A percentile compares a stretch with the other conserved stretches of the same genome.
Conservation (phyloP, 2,797 vertebrate genomes). For the Tachyglossus aculeatus region DNA sequence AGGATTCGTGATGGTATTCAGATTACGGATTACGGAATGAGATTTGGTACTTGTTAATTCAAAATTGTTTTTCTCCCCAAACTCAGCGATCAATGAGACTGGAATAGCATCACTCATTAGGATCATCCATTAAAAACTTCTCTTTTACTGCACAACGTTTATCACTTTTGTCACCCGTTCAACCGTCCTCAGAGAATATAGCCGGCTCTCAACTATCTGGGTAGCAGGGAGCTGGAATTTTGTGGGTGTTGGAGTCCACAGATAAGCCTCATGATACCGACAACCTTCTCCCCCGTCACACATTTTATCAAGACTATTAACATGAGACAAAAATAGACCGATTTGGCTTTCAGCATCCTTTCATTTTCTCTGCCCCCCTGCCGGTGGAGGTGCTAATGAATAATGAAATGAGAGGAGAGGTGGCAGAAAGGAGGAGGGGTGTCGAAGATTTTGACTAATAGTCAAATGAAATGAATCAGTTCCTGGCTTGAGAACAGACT, state of each 20-base stretch:
- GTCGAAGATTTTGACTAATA: too few relatives aligned
- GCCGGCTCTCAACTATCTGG: slow-evolving; percentile 24
- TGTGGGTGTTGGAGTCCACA: background rate
- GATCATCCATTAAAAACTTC: slow-evolving; percentile 40
- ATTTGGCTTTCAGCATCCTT: slow-evolving; percentile 20
- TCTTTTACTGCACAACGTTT: slow-evolving; percentile 11
- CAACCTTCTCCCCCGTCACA: background rate
- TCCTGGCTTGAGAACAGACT: too few relatives aligned
- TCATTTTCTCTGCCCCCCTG: background rate
- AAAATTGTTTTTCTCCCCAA: too few relatives aligned
- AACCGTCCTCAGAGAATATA: slow-evolving; percentile 17
- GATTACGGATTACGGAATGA: too few relatives aligned
- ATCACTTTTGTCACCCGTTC: background rate
- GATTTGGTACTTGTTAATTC: too few relatives aligned
- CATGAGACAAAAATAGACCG: background rate
- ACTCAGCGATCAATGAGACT: slow-evolving; percentile 51
- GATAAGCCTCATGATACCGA: slow-evolving; percentile 1
- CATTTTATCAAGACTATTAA: too few relatives aligned
- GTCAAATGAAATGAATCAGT: background rate
- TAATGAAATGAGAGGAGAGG: too few relatives aligned
- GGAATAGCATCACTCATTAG: slow-evolving; percentile 22
- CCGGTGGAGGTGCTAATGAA: slow-evolving; percentile 15
- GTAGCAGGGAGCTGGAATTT: background rate
- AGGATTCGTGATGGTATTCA: too few relatives aligned
- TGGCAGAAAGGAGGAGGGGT: background rate